Evolutionary conservation across 2,888 invertebrate species (phyloP).

Genomic region (Phengaris alcon): DNA sequence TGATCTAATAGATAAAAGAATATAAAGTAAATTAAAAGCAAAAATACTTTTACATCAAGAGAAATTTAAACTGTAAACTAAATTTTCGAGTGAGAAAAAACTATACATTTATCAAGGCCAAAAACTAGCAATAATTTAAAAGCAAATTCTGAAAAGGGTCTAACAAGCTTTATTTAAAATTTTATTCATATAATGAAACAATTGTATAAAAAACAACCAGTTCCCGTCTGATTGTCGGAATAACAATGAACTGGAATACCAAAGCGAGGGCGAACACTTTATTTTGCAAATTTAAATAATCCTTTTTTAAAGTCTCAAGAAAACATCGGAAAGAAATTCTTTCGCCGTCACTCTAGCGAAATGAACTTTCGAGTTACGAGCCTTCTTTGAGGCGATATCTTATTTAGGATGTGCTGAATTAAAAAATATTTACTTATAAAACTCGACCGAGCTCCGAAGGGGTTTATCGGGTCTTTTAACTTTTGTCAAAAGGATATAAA

Average conservation of each 20-base stretch:
- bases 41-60: neutral
- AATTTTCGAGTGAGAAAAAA: neutral
- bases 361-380: slow-evolving; percentile 28
- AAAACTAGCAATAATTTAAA: neutral
- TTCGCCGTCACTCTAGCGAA: slow-evolving; percentile 30
- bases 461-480: slow-evolving; percentile 12
- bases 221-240: slow-evolving; percentile 33
- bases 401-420: slow-evolving; percentile 21
- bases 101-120: neutral
- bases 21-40: too few species aligned
- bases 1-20: neutral
- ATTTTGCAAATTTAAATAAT: slow-evolving; percentile 34
- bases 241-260: slow-evolving; percentile 37
- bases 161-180: slow-evolving; percentile 15
- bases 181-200: slow-evolving; percentile 23
- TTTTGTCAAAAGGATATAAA: neutral
- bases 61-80: neutral
- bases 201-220: slow-evolving; percentile 19
- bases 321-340: slow-evolving; percentile 35
- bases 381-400: slow-evolving; percentile 26
- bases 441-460: slow-evolving; percentile 9
- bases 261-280: slow-evolving; percentile 32
- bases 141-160: neutral
- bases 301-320: slow-evolving; percentile 35
- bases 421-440: slow-evolving; percentile 23